These are phyloP conservation scores for Acheta domesticus DNA, from an alignment of 2,888 invertebrate species.

Conservation along the genomic window DNA sequence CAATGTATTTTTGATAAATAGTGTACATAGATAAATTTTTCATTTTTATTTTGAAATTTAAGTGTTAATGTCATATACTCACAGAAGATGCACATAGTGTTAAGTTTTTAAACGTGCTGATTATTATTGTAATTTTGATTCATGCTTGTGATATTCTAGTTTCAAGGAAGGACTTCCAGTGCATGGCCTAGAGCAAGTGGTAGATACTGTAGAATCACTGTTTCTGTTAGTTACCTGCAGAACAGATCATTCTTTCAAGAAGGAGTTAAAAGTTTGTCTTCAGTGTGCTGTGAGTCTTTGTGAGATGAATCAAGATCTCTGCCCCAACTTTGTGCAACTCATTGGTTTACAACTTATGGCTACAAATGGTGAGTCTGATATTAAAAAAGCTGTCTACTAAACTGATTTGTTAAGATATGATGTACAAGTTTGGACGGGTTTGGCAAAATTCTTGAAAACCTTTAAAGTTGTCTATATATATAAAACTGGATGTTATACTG, in stretches of 20 bases:
- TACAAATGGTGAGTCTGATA: slow-evolving; percentile 45
- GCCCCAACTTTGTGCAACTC: slow-evolving; percentile 62
- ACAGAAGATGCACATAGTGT: no score
- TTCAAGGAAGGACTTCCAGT: slow-evolving; percentile 28
- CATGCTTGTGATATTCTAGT: background rate
- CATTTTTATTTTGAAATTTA: no score
- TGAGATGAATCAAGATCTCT: slow-evolving; percentile 60
- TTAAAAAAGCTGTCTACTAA: no score
- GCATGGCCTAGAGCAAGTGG: slow-evolving; percentile 60
- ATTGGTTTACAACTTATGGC: slow-evolving; percentile 54
- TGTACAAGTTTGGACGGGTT: background rate
- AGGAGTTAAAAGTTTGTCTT: slow-evolving; percentile 62
- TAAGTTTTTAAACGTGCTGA: no score
- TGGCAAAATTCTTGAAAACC: no score
- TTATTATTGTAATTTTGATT: no score
- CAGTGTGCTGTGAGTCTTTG: slow-evolving; percentile 71
- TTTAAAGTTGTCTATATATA: no score
- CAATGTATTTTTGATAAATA: no score
- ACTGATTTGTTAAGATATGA: no score
- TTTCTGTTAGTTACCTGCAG: slow-evolving; percentile 56
- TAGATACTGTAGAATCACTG: slow-evolving; percentile 64
- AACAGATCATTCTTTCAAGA: slow-evolving; percentile 48
- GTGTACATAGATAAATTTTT: no score
- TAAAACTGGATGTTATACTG: no score
- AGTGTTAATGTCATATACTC: no score